Conservation (phyloP, 2,113 vertebrate genomes). For the Pedetes capensis region DNA sequence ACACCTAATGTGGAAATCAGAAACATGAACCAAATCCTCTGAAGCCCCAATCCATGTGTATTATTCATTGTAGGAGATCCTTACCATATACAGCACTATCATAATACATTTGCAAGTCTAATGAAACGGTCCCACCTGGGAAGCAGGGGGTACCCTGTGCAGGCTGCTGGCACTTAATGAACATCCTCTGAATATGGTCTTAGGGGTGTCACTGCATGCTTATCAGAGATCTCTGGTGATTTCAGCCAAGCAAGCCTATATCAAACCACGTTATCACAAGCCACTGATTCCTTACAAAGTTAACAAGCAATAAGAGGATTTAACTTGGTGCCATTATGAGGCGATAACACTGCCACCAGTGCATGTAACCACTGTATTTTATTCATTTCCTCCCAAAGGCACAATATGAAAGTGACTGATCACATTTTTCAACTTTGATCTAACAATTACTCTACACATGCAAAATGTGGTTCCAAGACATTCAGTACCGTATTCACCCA, state of each 20-base stretch:
- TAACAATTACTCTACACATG: slow-evolving; percentile 76
- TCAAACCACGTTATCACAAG: slow-evolving; percentile 78
- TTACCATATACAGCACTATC: not conserved
- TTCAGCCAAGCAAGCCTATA: slow-evolving; percentile 73
- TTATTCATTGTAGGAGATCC: not conserved
- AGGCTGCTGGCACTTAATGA: not conserved
- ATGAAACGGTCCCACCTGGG: not conserved
- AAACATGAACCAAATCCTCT: not conserved
- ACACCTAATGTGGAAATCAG: not conserved
- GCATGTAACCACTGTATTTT: slow-evolving; percentile 77
- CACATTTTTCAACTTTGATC: slow-evolving; percentile 76
- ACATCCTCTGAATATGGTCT: not conserved
- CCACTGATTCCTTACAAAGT: slow-evolving; percentile 82
- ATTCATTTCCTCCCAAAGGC: slow-evolving; percentile 81
- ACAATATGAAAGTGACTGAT: slow-evolving; percentile 76
- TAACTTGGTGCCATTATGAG: slow-evolving; percentile 77
- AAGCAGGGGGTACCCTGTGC: not conserved
- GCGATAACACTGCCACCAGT: slow-evolving; percentile 77
- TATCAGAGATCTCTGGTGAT: slow-evolving; percentile 66
- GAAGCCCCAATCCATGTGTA: not conserved
- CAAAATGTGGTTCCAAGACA: slow-evolving; percentile 67
- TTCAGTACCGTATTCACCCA: slow-evolving; percentile 63
- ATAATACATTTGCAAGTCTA: not conserved
- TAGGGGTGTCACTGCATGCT: slow-evolving; percentile 22
- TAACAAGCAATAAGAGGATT: slow-evolving; percentile 82